Evolutionary conservation across 2,888 invertebrate genomes (phyloP).

Genomic region (Cheilosia vernalis): DNA sequence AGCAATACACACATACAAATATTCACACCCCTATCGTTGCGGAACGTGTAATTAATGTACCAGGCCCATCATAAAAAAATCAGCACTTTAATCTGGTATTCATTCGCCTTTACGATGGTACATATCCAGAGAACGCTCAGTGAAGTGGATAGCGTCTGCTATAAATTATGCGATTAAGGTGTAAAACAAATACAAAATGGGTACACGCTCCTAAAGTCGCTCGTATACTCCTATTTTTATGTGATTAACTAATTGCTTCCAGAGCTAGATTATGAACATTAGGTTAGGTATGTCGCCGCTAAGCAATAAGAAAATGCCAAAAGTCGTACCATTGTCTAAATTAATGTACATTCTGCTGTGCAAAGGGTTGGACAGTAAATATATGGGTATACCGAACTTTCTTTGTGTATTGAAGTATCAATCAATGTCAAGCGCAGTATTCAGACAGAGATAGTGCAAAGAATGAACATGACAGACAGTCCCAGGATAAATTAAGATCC

Average conservation of each 20-base stretch:
- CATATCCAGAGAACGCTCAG: neutral
- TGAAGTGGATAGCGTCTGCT: constrained; percentile 31
- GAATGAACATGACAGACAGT: constrained; percentile 18
- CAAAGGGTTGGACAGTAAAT: constrained; percentile 7
- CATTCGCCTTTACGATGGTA: neutral
- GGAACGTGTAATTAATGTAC: constrained; percentile 65
- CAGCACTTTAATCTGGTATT: constrained; percentile 40
- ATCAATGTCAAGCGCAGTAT: constrained; percentile 64
- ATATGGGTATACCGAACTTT: neutral
- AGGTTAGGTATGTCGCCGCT: too few relatives aligned
- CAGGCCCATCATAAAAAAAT: constrained; percentile 54
- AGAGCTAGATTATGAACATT: neutral
- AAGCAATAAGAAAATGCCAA: neutral
- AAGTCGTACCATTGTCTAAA: neutral
- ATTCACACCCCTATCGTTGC: constrained; percentile 25
- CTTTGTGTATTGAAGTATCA: constrained; percentile 44
- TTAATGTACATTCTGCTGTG: constrained; percentile 6
- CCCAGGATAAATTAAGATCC: constrained; percentile 17
- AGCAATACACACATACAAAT: neutral
- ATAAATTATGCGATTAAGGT: constrained; percentile 49
- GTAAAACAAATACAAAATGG: constrained; percentile 4
- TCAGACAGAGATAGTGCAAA: neutral
- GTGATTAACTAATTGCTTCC: constrained; percentile 49
- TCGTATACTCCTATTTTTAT: constrained; percentile 20
- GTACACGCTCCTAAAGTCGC: neutral